A percentile compares a stretch with the other conserved stretches of the same genome.
Evolutionary conservation across 2,888 invertebrate genomes (phyloP).

Genomic region (Drosophila subquinaria): DNA sequence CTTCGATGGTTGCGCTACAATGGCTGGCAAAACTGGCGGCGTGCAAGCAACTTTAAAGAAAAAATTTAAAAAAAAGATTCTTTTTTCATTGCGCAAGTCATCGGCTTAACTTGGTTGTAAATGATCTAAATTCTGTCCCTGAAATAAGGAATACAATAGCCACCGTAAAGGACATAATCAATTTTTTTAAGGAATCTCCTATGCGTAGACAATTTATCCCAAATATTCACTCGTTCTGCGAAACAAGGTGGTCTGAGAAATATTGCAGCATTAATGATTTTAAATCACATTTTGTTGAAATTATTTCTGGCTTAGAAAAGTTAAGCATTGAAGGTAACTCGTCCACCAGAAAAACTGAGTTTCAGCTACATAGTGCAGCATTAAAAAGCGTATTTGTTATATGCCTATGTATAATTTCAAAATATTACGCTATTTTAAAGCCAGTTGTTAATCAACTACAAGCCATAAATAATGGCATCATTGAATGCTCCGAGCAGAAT

Average conservation of each 20-base stretch:
- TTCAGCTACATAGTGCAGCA: too few relatives aligned
- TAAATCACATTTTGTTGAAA: neutral
- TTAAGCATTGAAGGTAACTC: too few relatives aligned
- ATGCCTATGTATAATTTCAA: too few relatives aligned
- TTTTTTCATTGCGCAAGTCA: neutral
- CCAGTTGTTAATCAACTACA: too few relatives aligned
- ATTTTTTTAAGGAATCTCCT: neutral
- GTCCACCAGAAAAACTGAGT: too few relatives aligned
- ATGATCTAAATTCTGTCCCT: neutral
- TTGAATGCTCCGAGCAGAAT: too few relatives aligned
- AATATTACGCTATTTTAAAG: too few relatives aligned
- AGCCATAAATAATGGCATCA: too few relatives aligned
- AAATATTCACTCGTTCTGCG: neutral
- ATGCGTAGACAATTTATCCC: neutral
- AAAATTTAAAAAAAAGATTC: neutral
- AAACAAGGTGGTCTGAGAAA: neutral
- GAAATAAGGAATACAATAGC: neutral
- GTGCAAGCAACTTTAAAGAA: neutral
- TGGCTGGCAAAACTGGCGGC: neutral
- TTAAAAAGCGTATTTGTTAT: too few relatives aligned
- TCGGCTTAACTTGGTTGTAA: neutral
- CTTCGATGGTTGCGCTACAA: neutral
- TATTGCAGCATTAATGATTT: neutral
- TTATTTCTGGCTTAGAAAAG: too few relatives aligned
- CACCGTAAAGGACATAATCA: neutral